These are phyloP conservation scores for Ptilonorhynchus violaceus DNA, from an alignment of 2,113 vertebrate genomes.

Conservation along the genomic window DNA sequence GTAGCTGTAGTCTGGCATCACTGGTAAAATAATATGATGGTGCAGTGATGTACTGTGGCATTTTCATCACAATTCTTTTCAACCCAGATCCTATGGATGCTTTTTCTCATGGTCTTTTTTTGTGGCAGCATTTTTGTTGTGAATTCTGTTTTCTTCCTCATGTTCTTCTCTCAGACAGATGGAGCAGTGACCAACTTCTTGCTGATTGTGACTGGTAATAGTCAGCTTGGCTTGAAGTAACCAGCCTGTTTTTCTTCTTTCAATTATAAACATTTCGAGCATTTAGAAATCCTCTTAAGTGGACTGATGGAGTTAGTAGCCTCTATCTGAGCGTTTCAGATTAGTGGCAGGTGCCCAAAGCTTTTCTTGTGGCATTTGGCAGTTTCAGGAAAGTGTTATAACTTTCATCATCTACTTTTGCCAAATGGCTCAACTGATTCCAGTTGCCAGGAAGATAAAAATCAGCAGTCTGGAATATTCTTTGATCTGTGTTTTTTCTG, in stretches of 20 bases:
- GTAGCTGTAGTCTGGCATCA: not conserved
- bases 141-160: not conserved
- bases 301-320: not conserved
- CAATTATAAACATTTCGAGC: not conserved
- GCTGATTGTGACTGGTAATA: not conserved
- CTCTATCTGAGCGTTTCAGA: not conserved
- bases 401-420: constrained; percentile 4
- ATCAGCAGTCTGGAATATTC: constrained; percentile 16
- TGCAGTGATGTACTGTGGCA: fast-evolving
- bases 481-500: not conserved
- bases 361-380: constrained; percentile 48
- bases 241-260: not conserved
- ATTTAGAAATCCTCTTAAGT: not conserved
- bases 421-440: constrained; percentile 10
- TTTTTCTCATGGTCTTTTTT: not conserved
- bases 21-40: not conserved
- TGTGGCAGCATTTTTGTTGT: not conserved
- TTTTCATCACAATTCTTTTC: not conserved
- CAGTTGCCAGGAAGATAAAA: constrained; percentile 24
- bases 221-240: not conserved
- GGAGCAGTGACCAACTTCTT: not conserved
- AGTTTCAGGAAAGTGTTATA: constrained; percentile 7
- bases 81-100: not conserved
- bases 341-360: constrained; percentile 34
- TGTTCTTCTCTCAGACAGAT: not conserved